phyloP scores from a whole-genome alignment of 1,140 invertebrate genomes.

The Aphidius ervi region DNA sequence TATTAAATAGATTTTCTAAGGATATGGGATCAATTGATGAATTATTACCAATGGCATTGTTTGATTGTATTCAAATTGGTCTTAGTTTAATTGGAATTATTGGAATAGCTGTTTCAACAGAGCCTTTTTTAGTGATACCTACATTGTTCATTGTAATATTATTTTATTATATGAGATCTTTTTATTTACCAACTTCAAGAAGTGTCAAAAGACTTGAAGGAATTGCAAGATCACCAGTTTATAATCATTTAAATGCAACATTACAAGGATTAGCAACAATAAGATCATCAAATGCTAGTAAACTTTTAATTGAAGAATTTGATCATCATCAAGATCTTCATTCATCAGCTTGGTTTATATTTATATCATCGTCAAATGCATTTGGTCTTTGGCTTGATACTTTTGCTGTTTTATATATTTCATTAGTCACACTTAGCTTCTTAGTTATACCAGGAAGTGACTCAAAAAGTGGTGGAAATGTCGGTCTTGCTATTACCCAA shows the following conservation, averaged over 20 bases:
- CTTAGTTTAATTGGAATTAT: slow-evolving; percentile 60
- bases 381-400: slow-evolving; percentile 70
- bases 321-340: slow-evolving; percentile 49
- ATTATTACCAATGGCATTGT: slow-evolving; percentile 69
- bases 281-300: slow-evolving; percentile 70
- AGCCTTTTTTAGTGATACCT: slow-evolving; percentile 69
- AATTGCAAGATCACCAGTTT: slow-evolving; percentile 61
- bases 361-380: slow-evolving; percentile 63
- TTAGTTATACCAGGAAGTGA: not conserved
- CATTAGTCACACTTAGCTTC: slow-evolving; percentile 56
- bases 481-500: slow-evolving; percentile 78
- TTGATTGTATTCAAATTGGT: slow-evolving; percentile 73
- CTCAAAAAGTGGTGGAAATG: slow-evolving; percentile 42
- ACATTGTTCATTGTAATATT: slow-evolving; percentile 63
- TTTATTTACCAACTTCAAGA: slow-evolving; percentile 79
- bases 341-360: slow-evolving; percentile 56
- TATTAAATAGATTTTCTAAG: slow-evolving; percentile 74
- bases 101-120: slow-evolving; percentile 68
- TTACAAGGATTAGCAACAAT: slow-evolving; percentile 73
- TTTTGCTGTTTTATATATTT: slow-evolving; percentile 67
- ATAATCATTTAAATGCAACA: slow-evolving; percentile 76
- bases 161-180: slow-evolving; percentile 69
- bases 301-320: slow-evolving; percentile 70
- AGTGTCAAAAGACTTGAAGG: slow-evolving; percentile 66
- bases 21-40: slow-evolving; percentile 83